Evolutionary conservation across 2,888 invertebrate genomes (phyloP).

Genomic region (Gibbula magus): DNA sequence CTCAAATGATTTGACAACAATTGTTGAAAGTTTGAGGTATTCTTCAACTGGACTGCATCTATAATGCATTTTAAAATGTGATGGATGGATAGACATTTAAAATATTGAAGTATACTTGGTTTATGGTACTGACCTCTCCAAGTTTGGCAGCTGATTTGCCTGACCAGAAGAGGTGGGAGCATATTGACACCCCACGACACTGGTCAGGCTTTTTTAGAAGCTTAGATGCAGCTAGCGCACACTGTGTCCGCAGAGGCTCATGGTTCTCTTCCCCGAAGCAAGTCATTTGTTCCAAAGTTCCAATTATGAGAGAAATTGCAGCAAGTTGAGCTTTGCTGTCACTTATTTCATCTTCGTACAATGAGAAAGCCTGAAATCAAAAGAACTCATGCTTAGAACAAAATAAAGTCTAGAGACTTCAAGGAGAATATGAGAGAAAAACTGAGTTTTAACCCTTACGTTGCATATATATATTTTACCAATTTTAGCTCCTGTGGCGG

Average conservation of each 20-base stretch:
- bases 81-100: no score
- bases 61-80: no score
- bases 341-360: constrained; percentile 97
- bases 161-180: constrained; percentile 98
- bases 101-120: no score
- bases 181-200: constrained; percentile 93
- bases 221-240: constrained; percentile 95
- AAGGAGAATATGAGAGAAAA: no score
- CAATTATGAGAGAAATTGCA: constrained; percentile 91
- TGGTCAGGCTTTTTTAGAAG: constrained; percentile 98
- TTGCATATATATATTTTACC: no score
- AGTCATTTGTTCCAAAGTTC: constrained; percentile 94
- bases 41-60: no score
- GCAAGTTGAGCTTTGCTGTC: constrained; percentile 97
- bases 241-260: constrained; percentile 95
- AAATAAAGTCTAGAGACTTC: no score
- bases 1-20: no score
- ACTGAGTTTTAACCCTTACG: no score
- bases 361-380: constrained; percentile 87
- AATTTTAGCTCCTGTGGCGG: no score
- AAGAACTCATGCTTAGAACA: no score
- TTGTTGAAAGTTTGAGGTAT: no score
- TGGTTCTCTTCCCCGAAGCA: constrained; percentile 98
- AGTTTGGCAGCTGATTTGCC: constrained; percentile 76
- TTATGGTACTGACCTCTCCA: constrained; percentile 55